phyloP scores from a whole-genome alignment of 2,888 invertebrate species.

The Parnassius mnemosyne region DNA sequence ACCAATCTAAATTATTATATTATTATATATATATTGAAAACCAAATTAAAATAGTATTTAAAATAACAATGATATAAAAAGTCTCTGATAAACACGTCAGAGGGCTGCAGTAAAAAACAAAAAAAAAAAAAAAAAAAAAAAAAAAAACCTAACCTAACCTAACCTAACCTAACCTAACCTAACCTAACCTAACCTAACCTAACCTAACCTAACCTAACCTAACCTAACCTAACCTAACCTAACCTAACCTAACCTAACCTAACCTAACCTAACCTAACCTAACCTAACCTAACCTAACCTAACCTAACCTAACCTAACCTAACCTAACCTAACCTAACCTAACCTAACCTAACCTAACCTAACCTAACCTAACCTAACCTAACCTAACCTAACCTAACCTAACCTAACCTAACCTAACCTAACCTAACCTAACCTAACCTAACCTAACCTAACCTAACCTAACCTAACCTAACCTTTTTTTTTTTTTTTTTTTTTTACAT shows the following conservation, averaged over 20 bases:
- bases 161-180: conserved; percentile 35
- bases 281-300: conserved; percentile 34
- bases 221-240: conserved; percentile 35
- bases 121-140: no score
- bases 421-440: conserved; percentile 34
- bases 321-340: conserved; percentile 33
- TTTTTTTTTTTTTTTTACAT: no score
- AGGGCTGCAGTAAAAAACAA: no score
- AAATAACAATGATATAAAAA: no score
- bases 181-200: conserved; percentile 37
- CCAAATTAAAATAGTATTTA: no score
- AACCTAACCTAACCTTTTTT: no score
- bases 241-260: conserved; percentile 36
- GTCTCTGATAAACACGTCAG: no score
- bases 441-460: no score
- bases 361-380: conserved; percentile 16
- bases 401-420: conserved; percentile 33
- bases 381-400: conserved; percentile 35
- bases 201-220: conserved; percentile 35
- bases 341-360: conserved; percentile 32
- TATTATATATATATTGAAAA: no score
- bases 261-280: conserved; percentile 34
- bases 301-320: conserved; percentile 29
- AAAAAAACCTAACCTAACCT: no score
- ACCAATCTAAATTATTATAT: no score